Evolutionary conservation across 2,888 invertebrate species (phyloP).

Genomic region (Cephus nigrinus): DNA sequence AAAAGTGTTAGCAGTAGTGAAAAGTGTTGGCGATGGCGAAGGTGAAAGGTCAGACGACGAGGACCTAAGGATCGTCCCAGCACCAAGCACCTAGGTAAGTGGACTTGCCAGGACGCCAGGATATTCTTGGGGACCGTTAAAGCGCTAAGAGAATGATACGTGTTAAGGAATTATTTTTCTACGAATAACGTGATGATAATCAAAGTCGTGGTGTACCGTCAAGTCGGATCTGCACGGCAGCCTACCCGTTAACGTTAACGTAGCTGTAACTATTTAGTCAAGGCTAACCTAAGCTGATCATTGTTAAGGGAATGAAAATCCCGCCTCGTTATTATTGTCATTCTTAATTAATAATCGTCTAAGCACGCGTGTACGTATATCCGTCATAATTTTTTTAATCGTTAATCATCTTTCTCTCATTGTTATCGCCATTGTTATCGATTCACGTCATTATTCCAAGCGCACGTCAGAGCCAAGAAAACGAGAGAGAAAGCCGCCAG

Average conservation of each 20-base stretch:
- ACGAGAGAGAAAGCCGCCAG: conserved; percentile 18
- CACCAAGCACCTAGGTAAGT: neutral
- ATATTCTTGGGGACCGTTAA: neutral
- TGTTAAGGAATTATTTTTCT: conserved; percentile 55
- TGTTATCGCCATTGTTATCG: neutral
- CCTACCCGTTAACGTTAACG: conserved; percentile 11
- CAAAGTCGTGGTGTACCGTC: conserved; percentile 34
- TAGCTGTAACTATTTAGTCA: neutral
- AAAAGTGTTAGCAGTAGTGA: neutral
- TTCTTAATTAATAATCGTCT: neutral
- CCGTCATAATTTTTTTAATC: neutral
- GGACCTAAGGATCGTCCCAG: neutral
- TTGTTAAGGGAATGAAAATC: neutral
- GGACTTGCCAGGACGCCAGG: conserved; percentile 1
- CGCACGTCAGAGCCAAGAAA: neutral
- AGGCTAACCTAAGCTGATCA: neutral
- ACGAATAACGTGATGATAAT: conserved; percentile 51
- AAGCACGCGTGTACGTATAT: neutral
- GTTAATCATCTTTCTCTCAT: neutral
- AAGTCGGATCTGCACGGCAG: conserved; percentile 17
- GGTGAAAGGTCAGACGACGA: neutral
- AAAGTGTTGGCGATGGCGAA: neutral
- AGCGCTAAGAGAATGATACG: neutral
- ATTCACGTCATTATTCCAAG: neutral
- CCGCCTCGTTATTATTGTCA: neutral